Percentiles rank a stretch among this genome's conserved stretches.
These are phyloP conservation scores for Notoglanidium macrostoma DNA, from an alignment of 2,797 vertebrate species.

Conservation along the genomic window DNA sequence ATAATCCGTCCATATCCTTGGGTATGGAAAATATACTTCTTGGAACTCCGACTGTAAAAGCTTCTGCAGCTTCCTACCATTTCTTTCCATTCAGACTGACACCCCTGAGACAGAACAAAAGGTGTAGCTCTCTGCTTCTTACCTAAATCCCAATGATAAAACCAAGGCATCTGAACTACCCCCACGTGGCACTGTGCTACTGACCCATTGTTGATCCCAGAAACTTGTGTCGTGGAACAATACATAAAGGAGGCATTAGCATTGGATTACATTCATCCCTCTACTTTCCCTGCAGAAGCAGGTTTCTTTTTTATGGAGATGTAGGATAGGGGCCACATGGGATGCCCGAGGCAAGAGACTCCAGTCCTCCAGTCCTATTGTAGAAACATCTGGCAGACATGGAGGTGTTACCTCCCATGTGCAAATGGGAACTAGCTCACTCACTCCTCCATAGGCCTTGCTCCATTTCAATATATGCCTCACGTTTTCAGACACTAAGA, in stretches of 20 bases:
- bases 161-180: background rate
- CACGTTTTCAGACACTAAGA: background rate
- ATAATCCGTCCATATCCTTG: background rate
- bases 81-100: background rate
- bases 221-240: conserved; percentile 9
- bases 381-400: background rate
- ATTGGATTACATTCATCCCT: background rate
- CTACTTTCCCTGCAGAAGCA: background rate
- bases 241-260: background rate
- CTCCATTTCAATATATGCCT: background rate
- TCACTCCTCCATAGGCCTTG: background rate
- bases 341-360: background rate
- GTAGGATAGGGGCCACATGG: background rate
- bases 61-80: background rate
- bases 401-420: background rate
- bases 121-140: background rate
- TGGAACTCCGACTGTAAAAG: conserved; percentile 8
- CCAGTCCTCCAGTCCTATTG: background rate
- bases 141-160: conserved; percentile 8
- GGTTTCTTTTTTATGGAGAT: background rate
- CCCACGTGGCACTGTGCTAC: background rate
- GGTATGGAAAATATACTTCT: background rate
- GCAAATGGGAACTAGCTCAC: background rate
- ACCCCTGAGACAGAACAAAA: background rate
- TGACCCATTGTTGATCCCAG: background rate